Evolutionary conservation across 1,140 invertebrate genomes (phyloP), one percentile per base, ranked within the genome.

Genomic region (Cherax destructor): DNA sequence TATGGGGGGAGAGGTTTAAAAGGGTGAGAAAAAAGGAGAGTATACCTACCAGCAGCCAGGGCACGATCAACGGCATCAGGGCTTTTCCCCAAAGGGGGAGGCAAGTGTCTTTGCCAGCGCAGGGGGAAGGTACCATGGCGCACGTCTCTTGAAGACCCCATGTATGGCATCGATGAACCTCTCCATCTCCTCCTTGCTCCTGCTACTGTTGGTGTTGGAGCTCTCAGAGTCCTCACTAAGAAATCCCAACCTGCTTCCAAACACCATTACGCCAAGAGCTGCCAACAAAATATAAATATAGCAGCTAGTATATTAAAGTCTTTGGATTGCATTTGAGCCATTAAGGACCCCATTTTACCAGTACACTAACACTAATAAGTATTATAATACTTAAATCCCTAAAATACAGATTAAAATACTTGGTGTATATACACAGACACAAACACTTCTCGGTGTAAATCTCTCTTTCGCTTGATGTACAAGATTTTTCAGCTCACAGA

Each of bases 141-240:
- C 96, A 96, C 84, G 96, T 97, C 41, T 96, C 96, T 92, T 94
- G 94, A 98, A 98, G 77, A 98, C 96, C 88, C 96, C 95, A 91
- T 97, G 96, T 7, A 98, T 95, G 56, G 95, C 95, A 41, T 95
- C 93, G 0, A 97, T 95, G 93, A 98, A 96, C 56, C 95, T 93
- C 9, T 94, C 92, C 74, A 94, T 94, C 9, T 83, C 79, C 16
- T 21, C 78, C 11, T 41, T n/a, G 9, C 59, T 74, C 47, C 56
- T 78, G 96, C 93, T 56, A 94, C 94, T 84, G 47, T 30, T 78
- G 96, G 92, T 50, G 94, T 94, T 78, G 80, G 91, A 90, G 24
- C 50, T 74, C 21, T 94, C 92, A 1, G 93, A 92, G 91, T 94
- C 91, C 83, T 94, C 74, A 21, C 94, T 94, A 6, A 93, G 93